Evolutionary conservation across 2,797 vertebrate species (phyloP), one percentile per base, ranked within the genome.

Genomic region (Ispidina picta): DNA sequence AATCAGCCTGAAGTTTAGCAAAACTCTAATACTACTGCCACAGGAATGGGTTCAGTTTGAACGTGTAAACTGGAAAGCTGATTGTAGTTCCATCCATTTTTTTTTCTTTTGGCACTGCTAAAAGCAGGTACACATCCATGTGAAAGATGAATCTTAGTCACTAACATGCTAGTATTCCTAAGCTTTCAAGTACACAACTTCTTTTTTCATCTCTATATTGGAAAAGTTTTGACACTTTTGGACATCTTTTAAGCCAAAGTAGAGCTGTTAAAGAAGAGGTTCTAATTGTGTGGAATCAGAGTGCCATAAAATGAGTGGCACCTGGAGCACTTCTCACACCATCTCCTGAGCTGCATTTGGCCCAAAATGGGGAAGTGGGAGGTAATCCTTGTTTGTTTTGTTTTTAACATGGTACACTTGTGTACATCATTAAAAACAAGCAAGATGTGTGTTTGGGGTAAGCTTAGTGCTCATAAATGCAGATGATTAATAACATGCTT

Each of bases 51-150:
- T 88, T 69, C 17, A 17, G 70, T 76, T 93, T 89, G 76, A 60
- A 71, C 60, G 43, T 1, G 0, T 70, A 78, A 92, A 73, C 66
- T 31, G 55, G 69, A 60, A 78, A 74, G 46, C 39, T 86, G 37
- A 54, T 84, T 92, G 69, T 65, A 58, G 77, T 88, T 85, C 83
- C 20, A 8, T 62, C 83, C 71, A 2, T 93, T 22, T 73, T 26
- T 90, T 75, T 75, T 84, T 59, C 46, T 88, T 75, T 52, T 83
- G 54, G 39, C 66, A 69, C 91, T 88, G 88, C 79, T 91, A 44
- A 93, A 88, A 88, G 41, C 48, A 64, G 54, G 46, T 88, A 75
- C 54, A 37, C 37, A 59, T 88, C 54, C 63, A 33, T 86, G 58
- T 79, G 56, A 52, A 92, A 88, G 69, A 52, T 31, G 8, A 64